phyloP scores from a whole-genome alignment of 2,113 vertebrate genomes.

The Hoplias malabaricus region DNA sequence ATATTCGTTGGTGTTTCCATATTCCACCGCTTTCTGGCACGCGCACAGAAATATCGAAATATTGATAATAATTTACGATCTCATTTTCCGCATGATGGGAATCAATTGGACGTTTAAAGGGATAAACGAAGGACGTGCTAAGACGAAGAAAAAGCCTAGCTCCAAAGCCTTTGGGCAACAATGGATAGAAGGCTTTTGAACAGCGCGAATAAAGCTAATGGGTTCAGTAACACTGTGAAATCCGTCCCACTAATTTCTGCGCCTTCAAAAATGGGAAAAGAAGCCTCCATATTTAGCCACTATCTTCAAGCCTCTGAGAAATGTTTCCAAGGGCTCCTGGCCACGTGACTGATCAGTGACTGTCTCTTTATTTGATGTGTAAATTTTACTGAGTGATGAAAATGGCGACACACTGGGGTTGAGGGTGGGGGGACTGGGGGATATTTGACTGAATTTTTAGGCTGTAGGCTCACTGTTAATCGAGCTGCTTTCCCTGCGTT shows the following conservation, averaged over 20 bases:
- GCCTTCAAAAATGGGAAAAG: neutral
- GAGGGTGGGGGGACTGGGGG: too few relatives aligned
- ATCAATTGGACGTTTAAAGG: conserved; percentile 38
- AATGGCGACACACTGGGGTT: neutral
- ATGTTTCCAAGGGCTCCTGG: conserved; percentile 15
- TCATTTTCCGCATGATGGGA: conserved; percentile 44
- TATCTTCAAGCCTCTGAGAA: neutral
- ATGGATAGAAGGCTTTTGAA: conserved; percentile 10
- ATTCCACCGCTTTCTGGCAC: neutral
- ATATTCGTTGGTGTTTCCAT: conserved; percentile 43
- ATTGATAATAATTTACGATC: conserved; percentile 42
- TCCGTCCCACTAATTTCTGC: neutral
- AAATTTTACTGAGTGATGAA: conserved; percentile 17
- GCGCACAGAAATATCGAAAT: conserved; percentile 26
- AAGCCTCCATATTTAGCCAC: conserved; percentile 3
- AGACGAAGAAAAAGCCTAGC: neutral
- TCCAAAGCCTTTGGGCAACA: conserved; percentile 29
- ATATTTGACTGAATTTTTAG: neutral
- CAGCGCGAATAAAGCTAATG: neutral
- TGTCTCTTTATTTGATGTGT: conserved; percentile 28
- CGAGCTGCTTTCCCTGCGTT: neutral
- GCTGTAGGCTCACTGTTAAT: neutral
- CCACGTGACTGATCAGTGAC: conserved; percentile 7
- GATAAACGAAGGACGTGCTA: conserved; percentile 17
- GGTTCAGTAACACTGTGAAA: conserved; percentile 32